Conservation (phyloP, 2,113 vertebrate genomes). For the Triplophysa dalaica region DNA sequence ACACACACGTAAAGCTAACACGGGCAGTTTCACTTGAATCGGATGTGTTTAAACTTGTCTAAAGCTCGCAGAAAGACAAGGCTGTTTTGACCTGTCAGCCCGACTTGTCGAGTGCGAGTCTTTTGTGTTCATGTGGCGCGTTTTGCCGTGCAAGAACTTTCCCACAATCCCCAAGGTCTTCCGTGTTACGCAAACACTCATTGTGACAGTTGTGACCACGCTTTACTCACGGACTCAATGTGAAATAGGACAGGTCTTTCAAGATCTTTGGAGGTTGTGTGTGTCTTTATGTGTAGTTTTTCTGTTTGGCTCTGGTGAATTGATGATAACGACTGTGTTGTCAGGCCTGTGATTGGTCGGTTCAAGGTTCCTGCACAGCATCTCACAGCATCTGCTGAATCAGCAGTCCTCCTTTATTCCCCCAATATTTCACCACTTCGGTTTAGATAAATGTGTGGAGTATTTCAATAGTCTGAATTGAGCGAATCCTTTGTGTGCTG, state of each 20-base stretch:
- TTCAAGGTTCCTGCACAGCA: not conserved
- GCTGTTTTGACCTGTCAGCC: slow-evolving; percentile 16
- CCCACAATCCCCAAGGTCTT: slow-evolving; percentile 38
- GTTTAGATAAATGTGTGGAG: not conserved
- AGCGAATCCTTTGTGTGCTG: not conserved
- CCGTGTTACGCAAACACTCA: slow-evolving; percentile 22
- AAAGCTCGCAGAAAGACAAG: not conserved
- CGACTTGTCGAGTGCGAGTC: not conserved
- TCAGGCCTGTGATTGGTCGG: slow-evolving; percentile 8
- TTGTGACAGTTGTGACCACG: slow-evolving; percentile 3
- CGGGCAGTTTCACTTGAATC: slow-evolving; percentile 7
- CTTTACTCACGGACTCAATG: not conserved
- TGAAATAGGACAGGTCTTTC: not conserved
- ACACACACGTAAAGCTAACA: not conserved
- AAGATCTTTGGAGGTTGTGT: not conserved
- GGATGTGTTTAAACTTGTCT: slow-evolving; percentile 36
- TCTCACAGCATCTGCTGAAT: slow-evolving; percentile 15
- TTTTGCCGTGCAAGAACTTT: slow-evolving; percentile 18
- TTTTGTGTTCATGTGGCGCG: not conserved
- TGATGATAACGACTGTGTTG: not conserved
- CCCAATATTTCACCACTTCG: not conserved
- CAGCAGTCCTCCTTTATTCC: not conserved
- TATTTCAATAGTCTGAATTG: not conserved
- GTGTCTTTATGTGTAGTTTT: not conserved
- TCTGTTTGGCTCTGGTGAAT: not conserved